Evolutionary conservation across 2,113 vertebrate genomes (phyloP).

Genomic region (Excalfactoria chinensis): DNA sequence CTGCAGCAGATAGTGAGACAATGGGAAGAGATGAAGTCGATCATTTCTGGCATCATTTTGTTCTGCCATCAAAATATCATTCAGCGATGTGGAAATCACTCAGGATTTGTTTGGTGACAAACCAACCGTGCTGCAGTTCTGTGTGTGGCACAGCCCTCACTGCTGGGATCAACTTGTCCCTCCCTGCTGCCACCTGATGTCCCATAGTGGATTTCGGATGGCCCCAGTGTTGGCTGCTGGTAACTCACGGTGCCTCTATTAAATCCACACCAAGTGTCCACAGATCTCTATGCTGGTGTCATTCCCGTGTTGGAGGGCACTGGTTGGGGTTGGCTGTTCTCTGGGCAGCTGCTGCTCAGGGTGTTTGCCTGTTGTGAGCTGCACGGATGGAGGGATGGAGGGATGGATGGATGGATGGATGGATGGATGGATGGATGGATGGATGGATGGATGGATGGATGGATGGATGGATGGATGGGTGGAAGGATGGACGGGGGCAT

Average conservation of each 20-base stretch:
- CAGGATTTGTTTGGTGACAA: neutral
- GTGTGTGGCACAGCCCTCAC: neutral
- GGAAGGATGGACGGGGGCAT: neutral
- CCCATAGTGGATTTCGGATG: neutral
- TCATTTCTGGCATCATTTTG: conserved; percentile 35
- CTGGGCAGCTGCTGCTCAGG: too few relatives aligned
- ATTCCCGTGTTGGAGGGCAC: too few relatives aligned
- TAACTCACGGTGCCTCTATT: neutral
- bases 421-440: too few relatives aligned
- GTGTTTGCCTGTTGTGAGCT: too few relatives aligned
- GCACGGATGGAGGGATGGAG: neutral
- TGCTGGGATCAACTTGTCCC: neutral
- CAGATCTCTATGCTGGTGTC: neutral
- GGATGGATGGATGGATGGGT: neutral
- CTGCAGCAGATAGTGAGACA: conserved; percentile 51
- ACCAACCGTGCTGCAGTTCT: neutral
- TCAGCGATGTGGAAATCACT: conserved; percentile 32
- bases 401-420: neutral
- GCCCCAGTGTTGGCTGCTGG: rapidly evolving
- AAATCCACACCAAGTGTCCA: neutral
- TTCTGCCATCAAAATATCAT: conserved; percentile 47
- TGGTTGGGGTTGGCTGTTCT: too few relatives aligned
- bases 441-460: too few relatives aligned
- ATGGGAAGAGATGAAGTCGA: conserved; percentile 46
- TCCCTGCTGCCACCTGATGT: neutral